These are phyloP conservation scores for Pseudomyrmex sp. DNA, from an alignment of 1,140 invertebrate genomes.

Conservation along the genomic window DNA sequence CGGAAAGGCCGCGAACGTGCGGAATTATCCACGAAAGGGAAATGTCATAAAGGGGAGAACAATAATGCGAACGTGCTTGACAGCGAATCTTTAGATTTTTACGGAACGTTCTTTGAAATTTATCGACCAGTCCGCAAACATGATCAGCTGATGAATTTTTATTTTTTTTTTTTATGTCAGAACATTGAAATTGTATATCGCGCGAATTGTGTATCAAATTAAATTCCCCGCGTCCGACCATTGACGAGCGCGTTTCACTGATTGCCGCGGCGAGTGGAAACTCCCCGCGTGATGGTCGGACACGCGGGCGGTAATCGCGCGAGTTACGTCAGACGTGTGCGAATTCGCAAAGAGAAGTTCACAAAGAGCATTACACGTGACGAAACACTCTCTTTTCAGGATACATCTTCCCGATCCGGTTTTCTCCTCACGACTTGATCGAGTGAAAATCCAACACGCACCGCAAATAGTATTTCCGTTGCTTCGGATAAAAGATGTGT, in stretches of 20 bases:
- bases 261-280: no score
- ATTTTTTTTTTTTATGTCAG: no score
- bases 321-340: no score
- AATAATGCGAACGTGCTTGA: slow-evolving; percentile 22
- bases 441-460: neutral
- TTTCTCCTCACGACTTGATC: neutral
- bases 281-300: no score
- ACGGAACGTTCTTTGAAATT: neutral
- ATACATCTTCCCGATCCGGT: neutral
- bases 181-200: no score
- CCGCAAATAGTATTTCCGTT: neutral
- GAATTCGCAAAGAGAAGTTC: no score
- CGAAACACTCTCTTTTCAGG: neutral
- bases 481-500: neutral
- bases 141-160: no score
- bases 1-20: neutral
- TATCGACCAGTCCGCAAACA: neutral
- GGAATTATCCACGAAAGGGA: neutral
- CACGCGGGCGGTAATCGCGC: no score
- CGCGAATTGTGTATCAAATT: no score
- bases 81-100: neutral
- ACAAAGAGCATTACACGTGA: neutral
- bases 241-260: no score
- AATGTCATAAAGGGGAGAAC: slow-evolving; percentile 34
- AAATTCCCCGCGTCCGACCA: no score